phyloP scores from a whole-genome alignment of 2,113 vertebrate genomes.

The Glareola pratincola region DNA sequence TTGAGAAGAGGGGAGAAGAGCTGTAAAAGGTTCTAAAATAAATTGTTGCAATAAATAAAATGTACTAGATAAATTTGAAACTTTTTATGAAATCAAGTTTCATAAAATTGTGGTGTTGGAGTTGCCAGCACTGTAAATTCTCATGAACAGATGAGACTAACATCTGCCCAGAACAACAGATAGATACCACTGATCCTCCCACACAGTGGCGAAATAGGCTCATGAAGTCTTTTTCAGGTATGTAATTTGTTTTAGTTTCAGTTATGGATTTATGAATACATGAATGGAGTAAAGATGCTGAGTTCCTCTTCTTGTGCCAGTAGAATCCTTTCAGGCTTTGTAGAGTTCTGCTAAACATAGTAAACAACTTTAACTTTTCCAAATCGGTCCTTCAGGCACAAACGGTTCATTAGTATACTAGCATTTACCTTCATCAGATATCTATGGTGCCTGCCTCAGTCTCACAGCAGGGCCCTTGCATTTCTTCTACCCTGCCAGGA shows the following conservation, averaged over 20 bases:
- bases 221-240: neutral
- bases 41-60: neutral
- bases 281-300: neutral
- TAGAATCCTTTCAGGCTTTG: neutral
- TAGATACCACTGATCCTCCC: neutral
- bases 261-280: neutral
- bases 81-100: neutral
- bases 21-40: neutral
- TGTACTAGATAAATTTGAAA: neutral
- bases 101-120: neutral
- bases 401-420: slow-evolving; percentile 67
- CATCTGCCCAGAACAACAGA: neutral
- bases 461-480: slow-evolving; percentile 59
- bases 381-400: slow-evolving; percentile 53
- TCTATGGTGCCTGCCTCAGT: slow-evolving; percentile 35
- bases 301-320: neutral
- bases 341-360: neutral
- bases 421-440: slow-evolving; percentile 63
- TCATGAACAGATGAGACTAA: neutral
- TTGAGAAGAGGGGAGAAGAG: neutral
- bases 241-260: neutral
- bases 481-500: slow-evolving; percentile 63
- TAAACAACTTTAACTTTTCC: slow-evolving; percentile 34
- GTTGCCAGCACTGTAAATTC: neutral
- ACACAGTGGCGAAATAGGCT: neutral